Evolutionary conservation across 2,113 vertebrate genomes (phyloP).

Genomic region (Bagarius yarrelli): DNA sequence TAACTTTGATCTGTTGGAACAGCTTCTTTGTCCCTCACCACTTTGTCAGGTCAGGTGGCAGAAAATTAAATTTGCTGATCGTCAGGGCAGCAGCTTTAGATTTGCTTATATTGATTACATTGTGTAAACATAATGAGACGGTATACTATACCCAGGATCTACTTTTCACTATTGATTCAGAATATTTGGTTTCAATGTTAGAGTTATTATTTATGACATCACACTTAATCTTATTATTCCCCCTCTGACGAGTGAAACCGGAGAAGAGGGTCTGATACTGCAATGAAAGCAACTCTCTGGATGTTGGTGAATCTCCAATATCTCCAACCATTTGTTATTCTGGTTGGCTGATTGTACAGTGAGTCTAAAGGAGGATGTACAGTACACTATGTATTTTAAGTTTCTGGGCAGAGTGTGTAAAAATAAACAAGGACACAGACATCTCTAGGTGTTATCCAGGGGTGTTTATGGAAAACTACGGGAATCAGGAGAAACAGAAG

Average conservation of each 20-base stretch:
- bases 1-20: conserved; percentile 2
- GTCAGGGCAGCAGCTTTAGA: conserved; percentile 23
- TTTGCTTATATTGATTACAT: conserved; percentile 46
- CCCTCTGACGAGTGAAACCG: conserved; percentile 25
- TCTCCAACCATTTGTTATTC: conserved; percentile 37
- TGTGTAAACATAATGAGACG: conserved; percentile 44
- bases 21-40: conserved; percentile 11
- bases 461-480: conserved; percentile 66
- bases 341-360: neutral
- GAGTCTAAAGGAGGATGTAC: conserved; percentile 22
- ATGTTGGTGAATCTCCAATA: conserved; percentile 19
- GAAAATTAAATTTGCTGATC: conserved; percentile 36
- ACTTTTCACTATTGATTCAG: conserved; percentile 51
- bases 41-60: conserved; percentile 37
- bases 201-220: conserved; percentile 48
- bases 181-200: conserved; percentile 47
- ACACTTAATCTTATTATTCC: conserved; percentile 40
- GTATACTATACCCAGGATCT: conserved; percentile 33
- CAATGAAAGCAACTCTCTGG: conserved; percentile 19
- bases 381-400: conserved; percentile 78
- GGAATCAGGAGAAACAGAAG: conserved; percentile 56
- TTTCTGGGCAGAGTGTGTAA: conserved; percentile 80
- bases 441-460: conserved; percentile 68
- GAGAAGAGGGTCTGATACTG: conserved; percentile 30
- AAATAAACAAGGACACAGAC: conserved; percentile 76